phyloP scores from a whole-genome alignment of 2,113 vertebrate species.

The Ranitomeya imitator region DNA sequence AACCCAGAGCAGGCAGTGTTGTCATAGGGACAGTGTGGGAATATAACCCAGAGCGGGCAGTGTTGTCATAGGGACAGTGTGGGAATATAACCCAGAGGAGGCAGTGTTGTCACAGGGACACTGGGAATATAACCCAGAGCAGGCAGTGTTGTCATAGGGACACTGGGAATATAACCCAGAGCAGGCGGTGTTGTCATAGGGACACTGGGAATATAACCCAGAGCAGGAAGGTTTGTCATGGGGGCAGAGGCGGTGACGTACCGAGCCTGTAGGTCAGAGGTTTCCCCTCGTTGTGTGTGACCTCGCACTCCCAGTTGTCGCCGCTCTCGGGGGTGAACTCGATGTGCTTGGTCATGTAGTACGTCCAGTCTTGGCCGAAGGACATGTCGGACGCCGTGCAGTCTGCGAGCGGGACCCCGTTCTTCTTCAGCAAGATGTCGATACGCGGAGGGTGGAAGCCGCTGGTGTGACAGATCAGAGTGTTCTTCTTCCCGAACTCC shows the following conservation, averaged over 20 bases:
- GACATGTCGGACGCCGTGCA: neutral
- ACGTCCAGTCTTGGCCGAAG: conserved; percentile 22
- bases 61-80: neutral
- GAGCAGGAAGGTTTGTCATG: neutral
- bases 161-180: neutral
- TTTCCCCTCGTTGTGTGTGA: neutral
- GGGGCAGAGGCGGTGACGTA: neutral
- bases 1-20: no score
- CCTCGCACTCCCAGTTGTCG: neutral
- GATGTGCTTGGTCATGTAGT: neutral
- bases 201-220: neutral
- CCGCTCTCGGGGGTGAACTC: neutral
- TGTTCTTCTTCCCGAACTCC: neutral
- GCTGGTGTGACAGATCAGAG: neutral
- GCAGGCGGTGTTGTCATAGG: neutral
- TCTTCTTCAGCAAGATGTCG: neutral
- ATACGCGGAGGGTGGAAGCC: neutral
- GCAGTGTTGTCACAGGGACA: neutral
- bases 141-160: neutral
- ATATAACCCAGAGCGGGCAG: neutral
- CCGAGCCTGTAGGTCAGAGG: neutral
- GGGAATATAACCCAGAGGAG: no score
- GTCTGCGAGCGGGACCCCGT: neutral
- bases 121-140: neutral
- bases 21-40: neutral